phyloP scores from a whole-genome alignment of 1,140 invertebrate species.

The Phenacoccus solenopsis region DNA sequence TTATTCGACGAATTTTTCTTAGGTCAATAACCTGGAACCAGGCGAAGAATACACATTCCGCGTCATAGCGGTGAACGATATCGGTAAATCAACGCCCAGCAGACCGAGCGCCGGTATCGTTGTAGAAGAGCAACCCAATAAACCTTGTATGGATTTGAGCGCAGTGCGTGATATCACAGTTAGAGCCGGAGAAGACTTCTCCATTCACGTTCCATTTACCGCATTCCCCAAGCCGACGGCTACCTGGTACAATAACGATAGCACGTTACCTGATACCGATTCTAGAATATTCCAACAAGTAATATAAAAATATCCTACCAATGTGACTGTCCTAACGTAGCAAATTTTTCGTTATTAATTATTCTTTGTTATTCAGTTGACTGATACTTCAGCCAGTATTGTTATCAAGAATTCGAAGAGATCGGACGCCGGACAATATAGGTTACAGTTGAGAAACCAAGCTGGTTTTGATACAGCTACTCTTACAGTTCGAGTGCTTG shows the following conservation, averaged over 20 bases:
- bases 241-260: conserved; percentile 79
- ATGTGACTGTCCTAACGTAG: not conserved
- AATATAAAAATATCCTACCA: conserved; percentile 16
- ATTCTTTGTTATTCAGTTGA: conserved; percentile 40
- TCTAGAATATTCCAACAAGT: conserved; percentile 62
- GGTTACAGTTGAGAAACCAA: conserved; percentile 83
- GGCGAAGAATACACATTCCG: conserved; percentile 93
- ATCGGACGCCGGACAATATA: conserved; percentile 80
- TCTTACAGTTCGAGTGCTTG: conserved; percentile 86
- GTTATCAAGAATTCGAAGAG: conserved; percentile 86
- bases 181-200: conserved; percentile 92
- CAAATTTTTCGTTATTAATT: not conserved
- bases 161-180: conserved; percentile 91
- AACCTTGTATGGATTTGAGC: conserved; percentile 85
- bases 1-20: too few species aligned
- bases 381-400: conserved; percentile 73
- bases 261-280: conserved; percentile 58
- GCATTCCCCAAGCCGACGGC: conserved; percentile 91
- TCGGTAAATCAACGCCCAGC: conserved; percentile 84
- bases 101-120: conserved; percentile 70
- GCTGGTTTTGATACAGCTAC: conserved; percentile 89
- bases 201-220: conserved; percentile 85
- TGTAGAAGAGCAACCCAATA: conserved; percentile 91
- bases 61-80: conserved; percentile 89
- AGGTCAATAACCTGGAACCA: conserved; percentile 74